Evolutionary conservation across 2,113 vertebrate genomes (phyloP).

Genomic region (Montifringilla adamsi): DNA sequence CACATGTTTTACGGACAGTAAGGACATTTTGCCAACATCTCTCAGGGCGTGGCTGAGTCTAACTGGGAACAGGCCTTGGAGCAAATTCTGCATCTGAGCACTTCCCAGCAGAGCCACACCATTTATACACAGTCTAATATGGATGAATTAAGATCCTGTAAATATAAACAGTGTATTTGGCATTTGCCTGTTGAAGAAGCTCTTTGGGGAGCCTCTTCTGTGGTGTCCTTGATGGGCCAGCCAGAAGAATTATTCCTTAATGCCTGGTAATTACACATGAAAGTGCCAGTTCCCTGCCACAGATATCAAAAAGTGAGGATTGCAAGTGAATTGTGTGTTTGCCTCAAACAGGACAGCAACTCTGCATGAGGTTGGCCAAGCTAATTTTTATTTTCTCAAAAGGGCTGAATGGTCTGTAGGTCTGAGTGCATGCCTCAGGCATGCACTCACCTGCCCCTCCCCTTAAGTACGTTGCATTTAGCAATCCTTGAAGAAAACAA

Average conservation of each 20-base stretch:
- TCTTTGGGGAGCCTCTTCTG: background rate
- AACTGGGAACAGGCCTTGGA: background rate
- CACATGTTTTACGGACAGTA: background rate
- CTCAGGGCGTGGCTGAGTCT: background rate
- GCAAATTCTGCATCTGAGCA: background rate
- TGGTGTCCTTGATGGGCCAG: background rate
- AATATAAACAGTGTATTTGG: background rate
- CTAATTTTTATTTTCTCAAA: background rate
- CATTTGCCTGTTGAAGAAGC: background rate
- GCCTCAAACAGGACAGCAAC: background rate
- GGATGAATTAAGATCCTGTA: background rate
- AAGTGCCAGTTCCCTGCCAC: background rate
- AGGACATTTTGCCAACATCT: background rate
- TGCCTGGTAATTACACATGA: background rate
- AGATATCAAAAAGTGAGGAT: background rate
- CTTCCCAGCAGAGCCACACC: background rate
- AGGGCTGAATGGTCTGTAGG: background rate
- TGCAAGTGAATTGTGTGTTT: background rate
- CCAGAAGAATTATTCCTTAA: background rate
- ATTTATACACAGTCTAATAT: background rate
- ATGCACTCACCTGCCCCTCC: background rate
- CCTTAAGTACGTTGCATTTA: background rate
- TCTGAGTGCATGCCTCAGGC: background rate
- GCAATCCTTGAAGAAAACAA: background rate
- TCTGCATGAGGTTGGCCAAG: background rate